A percentile compares a stretch with the other conserved stretches of the same genome.
Conservation (phyloP, 2,113 vertebrate species). For the Dolichotis patagonum region DNA sequence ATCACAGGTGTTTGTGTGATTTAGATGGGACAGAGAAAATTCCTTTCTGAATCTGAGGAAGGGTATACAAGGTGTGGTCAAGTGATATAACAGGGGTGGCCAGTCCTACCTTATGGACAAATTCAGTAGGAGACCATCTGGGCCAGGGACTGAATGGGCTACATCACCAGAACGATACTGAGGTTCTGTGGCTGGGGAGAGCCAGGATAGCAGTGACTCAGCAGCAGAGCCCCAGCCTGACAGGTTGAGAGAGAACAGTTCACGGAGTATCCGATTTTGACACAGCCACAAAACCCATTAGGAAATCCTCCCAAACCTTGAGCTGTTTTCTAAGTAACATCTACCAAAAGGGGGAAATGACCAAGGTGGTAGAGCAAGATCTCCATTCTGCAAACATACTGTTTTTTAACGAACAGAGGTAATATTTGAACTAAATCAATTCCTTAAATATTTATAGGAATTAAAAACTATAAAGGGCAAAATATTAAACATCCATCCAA, state of each 20-base stretch:
- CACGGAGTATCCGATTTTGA: background rate
- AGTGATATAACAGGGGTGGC: background rate
- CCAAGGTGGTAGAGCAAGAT: background rate
- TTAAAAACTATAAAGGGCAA: background rate
- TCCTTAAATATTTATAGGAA: conserved; percentile 20
- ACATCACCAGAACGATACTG: background rate
- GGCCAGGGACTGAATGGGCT: background rate
- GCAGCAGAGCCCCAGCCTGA: background rate
- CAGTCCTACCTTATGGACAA: background rate
- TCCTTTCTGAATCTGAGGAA: background rate
- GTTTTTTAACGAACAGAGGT: background rate
- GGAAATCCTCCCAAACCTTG: background rate
- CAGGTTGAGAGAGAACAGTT: background rate
- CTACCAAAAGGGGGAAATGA: background rate
- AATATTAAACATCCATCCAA: background rate
- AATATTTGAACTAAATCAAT: background rate
- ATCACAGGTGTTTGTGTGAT: background rate
- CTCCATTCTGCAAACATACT: background rate
- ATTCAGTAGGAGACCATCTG: background rate
- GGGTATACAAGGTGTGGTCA: background rate
- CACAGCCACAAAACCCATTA: too few species aligned
- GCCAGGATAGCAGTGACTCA: background rate
- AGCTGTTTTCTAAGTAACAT: background rate
- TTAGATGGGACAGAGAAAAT: background rate
- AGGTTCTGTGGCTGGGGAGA: background rate